Conservation (phyloP, 2,888 invertebrate genomes). For the Microplitis manilae region DNA sequence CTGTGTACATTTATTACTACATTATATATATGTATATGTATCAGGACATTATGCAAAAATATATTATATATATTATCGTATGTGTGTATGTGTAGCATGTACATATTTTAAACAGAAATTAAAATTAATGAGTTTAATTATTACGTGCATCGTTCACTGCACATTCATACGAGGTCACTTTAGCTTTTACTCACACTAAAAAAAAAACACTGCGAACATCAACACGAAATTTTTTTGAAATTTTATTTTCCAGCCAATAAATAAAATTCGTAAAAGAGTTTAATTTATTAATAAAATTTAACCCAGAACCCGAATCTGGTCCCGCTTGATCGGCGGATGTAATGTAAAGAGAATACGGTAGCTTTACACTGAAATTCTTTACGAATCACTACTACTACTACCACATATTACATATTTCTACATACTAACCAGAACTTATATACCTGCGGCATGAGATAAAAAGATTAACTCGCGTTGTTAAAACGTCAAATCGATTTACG, state of each 20-base stretch:
- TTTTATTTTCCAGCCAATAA: too few relatives aligned
- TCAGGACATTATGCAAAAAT: slow-evolving; percentile 15
- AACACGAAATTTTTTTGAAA: background rate
- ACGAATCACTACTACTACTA: too few relatives aligned
- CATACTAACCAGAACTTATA: background rate
- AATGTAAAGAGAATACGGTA: too few relatives aligned
- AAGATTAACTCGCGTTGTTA: background rate
- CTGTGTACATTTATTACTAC: too few relatives aligned
- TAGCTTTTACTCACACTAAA: background rate
- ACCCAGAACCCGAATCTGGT: too few relatives aligned
- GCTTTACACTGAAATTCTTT: too few relatives aligned
- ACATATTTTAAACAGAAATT: slow-evolving; percentile 50
- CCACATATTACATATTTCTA: too few relatives aligned
- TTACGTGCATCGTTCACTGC: slow-evolving; percentile 51
- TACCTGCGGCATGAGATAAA: slow-evolving; percentile 1
- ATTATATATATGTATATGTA: too few relatives aligned
- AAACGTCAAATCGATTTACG: slow-evolving; percentile 1
- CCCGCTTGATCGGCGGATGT: too few relatives aligned
- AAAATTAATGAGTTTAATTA: slow-evolving; percentile 56
- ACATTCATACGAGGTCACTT: slow-evolving; percentile 38
- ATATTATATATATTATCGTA: slow-evolving; percentile 19
- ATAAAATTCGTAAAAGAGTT: too few relatives aligned
- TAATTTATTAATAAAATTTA: too few relatives aligned
- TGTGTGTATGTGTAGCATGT: slow-evolving; percentile 16
- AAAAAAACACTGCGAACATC: background rate